Conservation (phyloP, 2,113 vertebrate genomes). For the Nettapus auritus region DNA sequence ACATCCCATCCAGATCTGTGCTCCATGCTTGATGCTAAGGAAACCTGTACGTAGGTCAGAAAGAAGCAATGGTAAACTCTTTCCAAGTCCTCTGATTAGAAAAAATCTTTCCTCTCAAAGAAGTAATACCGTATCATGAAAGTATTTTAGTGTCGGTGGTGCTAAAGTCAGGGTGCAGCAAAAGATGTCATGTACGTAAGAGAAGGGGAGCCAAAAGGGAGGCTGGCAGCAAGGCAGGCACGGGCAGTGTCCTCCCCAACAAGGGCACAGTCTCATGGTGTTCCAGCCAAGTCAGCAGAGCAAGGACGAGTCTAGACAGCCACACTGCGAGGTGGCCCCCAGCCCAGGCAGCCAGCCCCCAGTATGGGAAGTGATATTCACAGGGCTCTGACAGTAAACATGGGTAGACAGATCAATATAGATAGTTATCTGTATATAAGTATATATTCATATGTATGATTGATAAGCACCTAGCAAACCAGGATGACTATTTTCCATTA, state of each 20-base stretch:
- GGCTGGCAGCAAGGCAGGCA: neutral
- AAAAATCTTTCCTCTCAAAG: neutral
- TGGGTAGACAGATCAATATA: neutral
- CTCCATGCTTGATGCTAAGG: neutral
- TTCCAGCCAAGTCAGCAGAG: neutral
- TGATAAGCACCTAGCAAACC: neutral
- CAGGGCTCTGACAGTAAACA: neutral
- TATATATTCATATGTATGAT: no score
- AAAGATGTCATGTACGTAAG: neutral
- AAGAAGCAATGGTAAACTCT: neutral
- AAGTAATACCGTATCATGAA: neutral
- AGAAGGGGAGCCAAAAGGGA: neutral
- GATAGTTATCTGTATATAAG: neutral
- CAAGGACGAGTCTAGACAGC: neutral
- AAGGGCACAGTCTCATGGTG: fast-evolving
- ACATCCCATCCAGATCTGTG: neutral
- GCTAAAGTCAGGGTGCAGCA: neutral
- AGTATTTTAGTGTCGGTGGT: neutral
- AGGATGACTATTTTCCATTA: neutral
- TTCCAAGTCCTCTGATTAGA: neutral
- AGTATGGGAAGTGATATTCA: neutral
- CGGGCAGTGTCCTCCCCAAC: fast-evolving
- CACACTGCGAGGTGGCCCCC: neutral
- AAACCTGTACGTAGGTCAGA: neutral
- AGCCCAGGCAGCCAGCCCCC: neutral